Conservation (phyloP, 2,888 invertebrate species). For the Anthophora plumipes region DNA sequence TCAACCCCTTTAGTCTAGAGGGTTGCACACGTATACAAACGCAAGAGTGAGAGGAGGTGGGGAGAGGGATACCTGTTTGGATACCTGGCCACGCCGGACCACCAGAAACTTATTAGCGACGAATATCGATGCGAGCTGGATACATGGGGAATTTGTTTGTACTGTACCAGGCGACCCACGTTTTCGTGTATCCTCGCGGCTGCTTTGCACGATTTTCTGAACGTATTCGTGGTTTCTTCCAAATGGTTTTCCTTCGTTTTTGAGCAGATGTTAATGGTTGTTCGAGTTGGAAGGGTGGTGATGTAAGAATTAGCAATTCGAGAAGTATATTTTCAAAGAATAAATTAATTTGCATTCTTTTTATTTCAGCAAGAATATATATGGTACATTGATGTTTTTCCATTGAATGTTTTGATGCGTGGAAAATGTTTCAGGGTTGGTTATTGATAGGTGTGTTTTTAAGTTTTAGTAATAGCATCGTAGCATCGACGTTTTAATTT, state of each 20-base stretch:
- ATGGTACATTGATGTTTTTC: too few relatives aligned
- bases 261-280: too few relatives aligned
- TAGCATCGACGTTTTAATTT: slow-evolving; percentile 36
- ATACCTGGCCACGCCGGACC: slow-evolving; percentile 37
- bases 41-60: neutral
- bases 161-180: neutral
- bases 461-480: neutral
- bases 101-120: slow-evolving; percentile 40
- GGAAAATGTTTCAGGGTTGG: neutral
- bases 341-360: too few relatives aligned
- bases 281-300: too few relatives aligned
- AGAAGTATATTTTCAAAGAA: neutral
- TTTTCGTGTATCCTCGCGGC: neutral
- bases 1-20: slow-evolving; percentile 76
- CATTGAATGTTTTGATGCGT: too few relatives aligned
- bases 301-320: neutral
- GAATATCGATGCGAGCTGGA: slow-evolving; percentile 24
- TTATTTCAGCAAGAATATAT: too few relatives aligned
- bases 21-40: slow-evolving; percentile 45
- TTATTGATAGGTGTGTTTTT: neutral
- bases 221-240: neutral
- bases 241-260: neutral
- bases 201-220: neutral
- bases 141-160: slow-evolving; percentile 33
- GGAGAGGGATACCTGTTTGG: slow-evolving; percentile 42